Percentiles rank a stretch among this genome's conserved stretches.
Evolutionary conservation across 2,113 vertebrate species (phyloP).

Genomic region (Oncorhynchus keta): DNA sequence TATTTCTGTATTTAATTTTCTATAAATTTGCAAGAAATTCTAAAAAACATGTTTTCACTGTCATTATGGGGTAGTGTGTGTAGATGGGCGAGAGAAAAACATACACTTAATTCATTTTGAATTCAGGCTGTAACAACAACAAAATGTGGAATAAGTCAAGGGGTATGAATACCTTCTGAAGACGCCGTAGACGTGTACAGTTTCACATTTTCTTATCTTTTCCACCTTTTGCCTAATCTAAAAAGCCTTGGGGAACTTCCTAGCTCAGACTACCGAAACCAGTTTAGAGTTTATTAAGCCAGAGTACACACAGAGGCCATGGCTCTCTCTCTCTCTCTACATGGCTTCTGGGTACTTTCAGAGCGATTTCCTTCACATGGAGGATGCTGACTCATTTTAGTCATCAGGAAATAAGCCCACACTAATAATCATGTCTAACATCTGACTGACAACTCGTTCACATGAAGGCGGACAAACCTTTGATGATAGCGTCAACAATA

Average conservation of each 20-base stretch:
- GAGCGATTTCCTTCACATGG: not conserved
- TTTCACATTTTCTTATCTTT: too few relatives aligned
- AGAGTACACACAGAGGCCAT: not conserved
- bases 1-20: too few relatives aligned
- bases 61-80: too few relatives aligned
- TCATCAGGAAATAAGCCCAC: not conserved
- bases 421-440: not conserved
- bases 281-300: not conserved
- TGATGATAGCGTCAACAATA: not conserved
- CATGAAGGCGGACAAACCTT: not conserved
- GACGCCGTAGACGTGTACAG: too few relatives aligned
- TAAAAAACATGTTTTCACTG: too few relatives aligned
- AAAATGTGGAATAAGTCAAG: too few relatives aligned
- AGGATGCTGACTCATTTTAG: constrained; percentile 37
- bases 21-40: too few relatives aligned
- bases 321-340: not conserved
- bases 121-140: too few relatives aligned
- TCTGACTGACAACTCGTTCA: not conserved
- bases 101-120: too few relatives aligned
- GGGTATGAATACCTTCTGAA: too few relatives aligned
- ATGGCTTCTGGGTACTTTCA: not conserved
- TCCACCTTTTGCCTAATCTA: not conserved
- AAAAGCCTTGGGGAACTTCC: constrained; percentile 42
- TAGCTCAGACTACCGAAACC: not conserved
- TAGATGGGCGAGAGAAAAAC: too few relatives aligned